Conservation (phyloP, 2,113 vertebrate genomes). For the Channa maculata region DNA sequence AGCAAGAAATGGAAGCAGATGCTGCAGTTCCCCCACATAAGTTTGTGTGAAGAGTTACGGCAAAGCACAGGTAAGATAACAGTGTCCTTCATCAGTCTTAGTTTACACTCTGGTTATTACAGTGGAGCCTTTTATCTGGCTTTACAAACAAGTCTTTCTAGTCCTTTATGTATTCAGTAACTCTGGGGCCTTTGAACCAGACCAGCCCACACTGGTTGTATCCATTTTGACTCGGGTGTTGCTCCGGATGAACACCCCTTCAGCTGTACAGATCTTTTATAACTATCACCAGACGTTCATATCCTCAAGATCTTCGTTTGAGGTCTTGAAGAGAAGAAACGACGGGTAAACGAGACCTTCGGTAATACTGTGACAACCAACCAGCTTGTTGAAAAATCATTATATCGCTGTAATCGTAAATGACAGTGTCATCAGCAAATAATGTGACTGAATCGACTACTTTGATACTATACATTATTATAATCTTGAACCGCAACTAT, state of each 20-base stretch:
- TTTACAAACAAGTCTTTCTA: too few relatives aligned
- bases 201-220: background rate
- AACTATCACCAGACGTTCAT: background rate
- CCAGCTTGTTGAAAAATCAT: too few relatives aligned
- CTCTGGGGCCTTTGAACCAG: background rate
- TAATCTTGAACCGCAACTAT: too few relatives aligned
- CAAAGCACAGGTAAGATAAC: constrained; percentile 86
- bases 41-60: constrained; percentile 94
- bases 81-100: fast-evolving
- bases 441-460: too few relatives aligned
- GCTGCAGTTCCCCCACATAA: constrained; percentile 98
- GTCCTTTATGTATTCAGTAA: background rate
- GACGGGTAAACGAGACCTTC: too few relatives aligned
- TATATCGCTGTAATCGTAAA: too few relatives aligned
- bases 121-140: background rate
- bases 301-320: background rate
- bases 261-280: background rate
- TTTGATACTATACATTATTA: too few relatives aligned
- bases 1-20: constrained; percentile 99
- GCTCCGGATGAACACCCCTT: background rate
- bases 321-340: background rate
- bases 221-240: too few relatives aligned
- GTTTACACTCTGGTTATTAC: too few relatives aligned
- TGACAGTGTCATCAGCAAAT: too few relatives aligned
- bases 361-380: too few relatives aligned